Base-by-base conservation (phyloP, 2,888 invertebrate genomes). In the Scaptomyza caliginosa region DNA sequence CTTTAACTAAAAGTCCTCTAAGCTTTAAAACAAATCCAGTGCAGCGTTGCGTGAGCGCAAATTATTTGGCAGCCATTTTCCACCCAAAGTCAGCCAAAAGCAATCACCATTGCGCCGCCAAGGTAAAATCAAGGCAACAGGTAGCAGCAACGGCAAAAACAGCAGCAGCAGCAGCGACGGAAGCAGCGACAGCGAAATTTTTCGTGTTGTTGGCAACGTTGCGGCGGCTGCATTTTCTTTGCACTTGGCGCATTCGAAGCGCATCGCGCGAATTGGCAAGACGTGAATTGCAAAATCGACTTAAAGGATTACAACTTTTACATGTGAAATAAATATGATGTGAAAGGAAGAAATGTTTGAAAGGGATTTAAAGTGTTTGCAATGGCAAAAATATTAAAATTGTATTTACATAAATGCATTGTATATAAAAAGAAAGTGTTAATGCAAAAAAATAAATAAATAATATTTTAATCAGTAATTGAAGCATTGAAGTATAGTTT, bases 121-220 rank as follows among this genome's bases (percentile, higher is more conserved):
- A 68, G 59, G 40, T 54, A 85, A 81, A 86, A 78, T 81, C 87
- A 84, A 84, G 86, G 84, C 74, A 83, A 80, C 66, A 45, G 46
- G 56, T 67, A 64, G 46, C 54, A 16, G 34, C 39, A 8, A n/a
- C 56, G 11, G 16, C 43, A 11, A 24, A 48, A 7, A 32, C 42
- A 19, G 3, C 40, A 21, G 28, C 32, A 5, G 17, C 60, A n/a
- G n/a, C 39, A 5, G 39, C 50, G 34, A 19, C 56, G 1, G 30
- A 36, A 16, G 19, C 52, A 4, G 36, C 56, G 54, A 17, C 63
- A 46, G 66, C 51, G 71, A 50, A 42, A 69, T 69, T 76, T 71
- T 71, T 26, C 49, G 21, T 17, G 57, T 46, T 56, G 66, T 71
- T 75, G 60, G 52, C 68, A 58, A 51, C 45, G 23, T 55, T 58